Evolutionary conservation across 2,797 vertebrate species (phyloP), one percentile per base, ranked within the genome.

Genomic region (Microcaecilia unicolor): DNA sequence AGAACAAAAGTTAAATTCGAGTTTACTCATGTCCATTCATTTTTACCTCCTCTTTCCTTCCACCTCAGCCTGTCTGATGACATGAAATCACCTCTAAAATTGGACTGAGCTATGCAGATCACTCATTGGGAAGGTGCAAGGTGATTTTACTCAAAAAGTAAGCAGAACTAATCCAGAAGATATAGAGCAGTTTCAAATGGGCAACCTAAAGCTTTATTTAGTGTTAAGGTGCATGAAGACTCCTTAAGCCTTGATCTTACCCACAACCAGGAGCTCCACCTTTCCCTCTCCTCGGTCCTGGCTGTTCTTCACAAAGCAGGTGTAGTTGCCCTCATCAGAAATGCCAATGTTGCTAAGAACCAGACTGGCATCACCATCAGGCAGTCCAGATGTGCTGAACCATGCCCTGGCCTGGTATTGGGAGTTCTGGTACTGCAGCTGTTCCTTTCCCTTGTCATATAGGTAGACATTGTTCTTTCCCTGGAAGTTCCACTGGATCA

Each of bases 401-500:
- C 24, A 15, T 2, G 5, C 9, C 24, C 13, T 14, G 24, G 8
- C 9, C 8, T 25, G 1, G 24, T 14, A 25, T 24, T 1, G 5
- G 2, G 13, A 7, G n/a, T 6, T 2, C 22, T 23, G 12, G n/a
- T 2, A 3, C 1, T 2, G 8, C n/a, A 1, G 3, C 7, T 3
- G 7, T 22, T 24, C n/a, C 3, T 2, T 7, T 22, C 22, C 7
- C 3, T 12, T 3, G 3, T 4, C 8, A 22, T 3, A 12, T 7
- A 8, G 1, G n/a, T 24, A 24, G n/a, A 13, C 22, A n/a, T 12
- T 24, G n/a, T 1, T 23, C 22, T 24, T n/a, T 7, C 1, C 6
- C 22, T 1, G 6, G 10, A 14, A 25, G 13, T 10, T 14, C 24
- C 24, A 25, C 8, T 4, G 5, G 24, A 25, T 3, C 5, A 2